Percentiles rank a stretch among this genome's conserved stretches.
These are phyloP conservation scores for Etheostoma cragini DNA, from an alignment of 2,113 vertebrate genomes.

Conservation along the genomic window DNA sequence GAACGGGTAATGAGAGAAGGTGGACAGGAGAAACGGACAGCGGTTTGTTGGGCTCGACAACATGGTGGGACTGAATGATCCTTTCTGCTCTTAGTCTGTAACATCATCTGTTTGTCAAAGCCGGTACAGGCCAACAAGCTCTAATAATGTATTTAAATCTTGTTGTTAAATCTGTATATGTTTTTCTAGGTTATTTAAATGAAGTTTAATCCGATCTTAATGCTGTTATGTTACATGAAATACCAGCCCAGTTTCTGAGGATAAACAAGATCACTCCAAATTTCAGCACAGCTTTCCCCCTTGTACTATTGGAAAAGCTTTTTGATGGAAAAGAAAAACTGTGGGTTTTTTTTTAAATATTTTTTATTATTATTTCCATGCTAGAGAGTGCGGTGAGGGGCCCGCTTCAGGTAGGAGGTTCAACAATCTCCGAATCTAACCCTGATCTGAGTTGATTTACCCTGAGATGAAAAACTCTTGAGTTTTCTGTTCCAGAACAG, in stretches of 20 bases:
- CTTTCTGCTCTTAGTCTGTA: conserved; percentile 41
- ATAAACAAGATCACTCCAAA: conserved; percentile 67
- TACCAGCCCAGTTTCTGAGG: conserved; percentile 47
- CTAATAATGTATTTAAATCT: conserved; percentile 53
- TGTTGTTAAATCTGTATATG: conserved; percentile 65
- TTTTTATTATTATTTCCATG: background rate
- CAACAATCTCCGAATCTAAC: too few species aligned
- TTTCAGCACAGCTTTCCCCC: conserved; percentile 44
- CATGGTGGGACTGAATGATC: conserved; percentile 41
- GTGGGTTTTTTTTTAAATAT: too few species aligned
- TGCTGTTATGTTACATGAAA: conserved; percentile 61
- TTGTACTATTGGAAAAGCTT: conserved; percentile 48
- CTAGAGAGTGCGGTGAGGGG: conserved; percentile 13
- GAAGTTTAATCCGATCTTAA: conserved; percentile 64
- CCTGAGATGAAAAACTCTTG: too few species aligned
- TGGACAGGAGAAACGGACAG: conserved; percentile 46
- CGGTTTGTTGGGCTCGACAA: conserved; percentile 64
- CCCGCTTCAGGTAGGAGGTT: too few species aligned
- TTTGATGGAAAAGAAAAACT: conserved; percentile 43
- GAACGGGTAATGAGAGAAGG: conserved; percentile 4
- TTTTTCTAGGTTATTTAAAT: conserved; percentile 69
- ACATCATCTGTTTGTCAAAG: conserved; percentile 61
- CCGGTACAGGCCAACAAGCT: conserved; percentile 39
- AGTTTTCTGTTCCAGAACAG: too few species aligned
- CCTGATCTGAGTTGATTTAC: too few species aligned